These are phyloP conservation scores for Melanchra persicariae DNA, from an alignment of 2,888 invertebrate species.

Conservation along the genomic window DNA sequence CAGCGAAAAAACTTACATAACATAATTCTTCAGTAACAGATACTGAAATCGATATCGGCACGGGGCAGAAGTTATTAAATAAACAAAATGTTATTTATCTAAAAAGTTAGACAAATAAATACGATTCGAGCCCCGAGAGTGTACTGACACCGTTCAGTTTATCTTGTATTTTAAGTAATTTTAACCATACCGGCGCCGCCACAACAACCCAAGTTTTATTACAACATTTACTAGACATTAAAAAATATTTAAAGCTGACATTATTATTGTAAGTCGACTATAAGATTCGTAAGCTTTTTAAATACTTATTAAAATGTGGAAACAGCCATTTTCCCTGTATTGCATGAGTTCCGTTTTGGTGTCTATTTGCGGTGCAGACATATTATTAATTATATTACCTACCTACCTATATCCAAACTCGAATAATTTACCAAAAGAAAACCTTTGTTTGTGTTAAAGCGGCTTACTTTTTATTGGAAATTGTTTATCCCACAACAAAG, in stretches of 20 bases:
- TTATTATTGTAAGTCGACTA: conserved; percentile 32
- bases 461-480: conserved; percentile 30
- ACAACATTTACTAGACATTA: conserved; percentile 46
- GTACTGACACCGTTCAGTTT: conserved; percentile 80
- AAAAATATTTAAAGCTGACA: conserved; percentile 33
- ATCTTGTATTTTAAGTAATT: conserved; percentile 82
- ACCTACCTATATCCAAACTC: background rate
- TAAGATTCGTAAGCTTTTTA: conserved; percentile 1
- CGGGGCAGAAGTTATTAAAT: conserved; percentile 70
- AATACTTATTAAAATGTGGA: background rate
- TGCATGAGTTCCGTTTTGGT: background rate
- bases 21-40: conserved; percentile 47
- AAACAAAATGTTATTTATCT: conserved; percentile 82
- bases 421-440: background rate
- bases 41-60: conserved; percentile 57
- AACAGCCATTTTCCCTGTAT: background rate
- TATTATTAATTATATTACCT: background rate
- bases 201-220: conserved; percentile 52
- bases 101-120: conserved; percentile 81
- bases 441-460: background rate
- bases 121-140: conserved; percentile 77
- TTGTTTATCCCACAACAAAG: conserved; percentile 59
- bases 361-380: background rate
- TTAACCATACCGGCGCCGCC: conserved; percentile 67
- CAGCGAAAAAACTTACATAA: conserved; percentile 16